phyloP scores from a whole-genome alignment of 2,113 vertebrate species.

The Mugil cephalus region DNA sequence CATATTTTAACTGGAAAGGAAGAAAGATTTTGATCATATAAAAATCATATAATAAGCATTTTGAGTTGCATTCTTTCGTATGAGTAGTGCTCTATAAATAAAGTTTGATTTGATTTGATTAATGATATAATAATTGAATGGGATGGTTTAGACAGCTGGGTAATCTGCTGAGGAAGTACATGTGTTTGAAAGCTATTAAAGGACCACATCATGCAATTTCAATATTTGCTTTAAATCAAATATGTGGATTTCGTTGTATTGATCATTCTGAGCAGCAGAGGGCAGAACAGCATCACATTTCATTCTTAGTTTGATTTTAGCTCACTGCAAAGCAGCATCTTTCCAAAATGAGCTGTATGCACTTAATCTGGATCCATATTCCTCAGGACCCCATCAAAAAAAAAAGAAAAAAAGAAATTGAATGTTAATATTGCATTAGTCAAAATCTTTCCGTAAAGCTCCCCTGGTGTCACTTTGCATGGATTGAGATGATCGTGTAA shows the following conservation, averaged over 20 bases:
- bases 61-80: too few species aligned
- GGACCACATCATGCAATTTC: not conserved
- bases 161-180: not conserved
- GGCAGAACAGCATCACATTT: conserved; percentile 65
- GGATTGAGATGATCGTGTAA: conserved; percentile 71
- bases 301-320: not conserved
- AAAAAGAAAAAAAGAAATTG: conserved; percentile 54
- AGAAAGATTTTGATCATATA: not conserved
- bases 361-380: conserved; percentile 49
- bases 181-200: not conserved
- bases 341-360: conserved; percentile 44
- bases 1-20: not conserved
- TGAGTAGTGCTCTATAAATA: too few species aligned
- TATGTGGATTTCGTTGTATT: conserved; percentile 26
- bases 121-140: too few species aligned
- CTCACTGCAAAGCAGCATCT: not conserved
- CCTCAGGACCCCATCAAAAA: conserved; percentile 34
- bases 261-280: conserved; percentile 60
- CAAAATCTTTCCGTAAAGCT: conserved; percentile 62
- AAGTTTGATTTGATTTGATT: too few species aligned
- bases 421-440: conserved; percentile 75
- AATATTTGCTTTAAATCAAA: not conserved
- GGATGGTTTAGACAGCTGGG: not conserved
- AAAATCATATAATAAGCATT: too few species aligned
- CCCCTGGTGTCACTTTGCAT: conserved; percentile 62